Evolutionary conservation across 1,140 invertebrate genomes (phyloP).

Genomic region (Grapholita molesta): DNA sequence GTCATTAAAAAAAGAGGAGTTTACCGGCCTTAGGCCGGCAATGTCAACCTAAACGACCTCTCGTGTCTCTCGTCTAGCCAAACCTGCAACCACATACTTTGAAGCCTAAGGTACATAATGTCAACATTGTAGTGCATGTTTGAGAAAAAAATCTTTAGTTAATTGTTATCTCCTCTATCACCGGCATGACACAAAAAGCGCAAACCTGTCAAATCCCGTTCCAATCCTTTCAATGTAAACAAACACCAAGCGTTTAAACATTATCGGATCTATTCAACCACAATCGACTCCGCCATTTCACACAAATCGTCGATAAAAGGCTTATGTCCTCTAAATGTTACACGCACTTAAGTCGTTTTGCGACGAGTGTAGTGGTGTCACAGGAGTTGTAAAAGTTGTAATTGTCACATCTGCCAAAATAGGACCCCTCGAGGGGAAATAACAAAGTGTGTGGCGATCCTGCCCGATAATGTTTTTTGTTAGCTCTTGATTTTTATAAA

Average conservation of each 20-base stretch:
- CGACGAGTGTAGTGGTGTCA: neutral
- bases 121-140: constrained; percentile 36
- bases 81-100: too few relatives aligned
- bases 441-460: neutral
- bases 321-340: neutral
- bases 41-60: too few relatives aligned
- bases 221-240: neutral
- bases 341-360: neutral
- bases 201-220: constrained; percentile 12
- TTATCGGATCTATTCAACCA: constrained; percentile 62
- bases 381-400: constrained; percentile 37
- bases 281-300: constrained; percentile 62
- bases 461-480: neutral
- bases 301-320: neutral
- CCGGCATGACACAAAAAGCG: neutral
- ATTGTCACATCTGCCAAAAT: constrained; percentile 70
- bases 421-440: constrained; percentile 23
- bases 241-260: constrained; percentile 38
- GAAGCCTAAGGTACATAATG: too few relatives aligned
- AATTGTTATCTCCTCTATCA: neutral
- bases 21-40: too few relatives aligned
- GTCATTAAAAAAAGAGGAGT: too few relatives aligned
- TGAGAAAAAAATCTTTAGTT: constrained; percentile 22
- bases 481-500: neutral
- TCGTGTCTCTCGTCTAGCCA: too few relatives aligned